Evolutionary conservation across 1,140 invertebrate species (phyloP).

Genomic region (Homalodisca vitripennis): DNA sequence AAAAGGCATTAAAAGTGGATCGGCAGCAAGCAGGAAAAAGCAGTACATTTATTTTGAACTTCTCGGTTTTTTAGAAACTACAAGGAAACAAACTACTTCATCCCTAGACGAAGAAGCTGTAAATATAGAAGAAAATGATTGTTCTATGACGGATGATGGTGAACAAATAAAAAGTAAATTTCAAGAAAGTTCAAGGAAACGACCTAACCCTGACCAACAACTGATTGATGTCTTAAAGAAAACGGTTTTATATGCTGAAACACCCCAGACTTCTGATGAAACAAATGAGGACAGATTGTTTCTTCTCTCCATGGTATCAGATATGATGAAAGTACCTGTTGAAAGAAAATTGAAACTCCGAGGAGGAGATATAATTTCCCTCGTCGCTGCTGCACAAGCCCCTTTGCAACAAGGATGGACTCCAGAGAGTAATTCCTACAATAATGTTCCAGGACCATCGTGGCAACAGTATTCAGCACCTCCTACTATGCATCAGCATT

Average conservation of each 20-base stretch:
- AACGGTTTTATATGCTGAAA: conserved; percentile 16
- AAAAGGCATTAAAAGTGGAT: conserved; percentile 8
- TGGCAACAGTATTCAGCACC: conserved; percentile 13
- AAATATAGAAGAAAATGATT: conserved; percentile 19
- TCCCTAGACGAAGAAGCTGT: conserved; percentile 18
- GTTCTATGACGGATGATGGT: conserved; percentile 8
- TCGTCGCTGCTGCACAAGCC: conserved; percentile 28
- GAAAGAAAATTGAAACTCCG: conserved; percentile 18
- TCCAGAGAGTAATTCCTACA: conserved; percentile 15
- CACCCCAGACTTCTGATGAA: conserved; percentile 25
- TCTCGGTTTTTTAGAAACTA: conserved; percentile 21
- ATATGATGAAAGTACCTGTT: conserved; percentile 27
- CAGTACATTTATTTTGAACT: conserved; percentile 22
- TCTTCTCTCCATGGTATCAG: conserved; percentile 27
- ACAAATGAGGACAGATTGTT: conserved; percentile 28
- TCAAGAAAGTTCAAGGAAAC: conserved; percentile 18
- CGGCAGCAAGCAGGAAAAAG: conserved; percentile 22
- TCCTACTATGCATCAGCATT: conserved; percentile 23
- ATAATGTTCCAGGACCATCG: conserved; percentile 27
- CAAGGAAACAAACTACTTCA: conserved; percentile 11
- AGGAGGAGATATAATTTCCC: conserved; percentile 29
- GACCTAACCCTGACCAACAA: conserved; percentile 15
- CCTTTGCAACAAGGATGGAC: conserved; percentile 26
- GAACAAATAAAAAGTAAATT: conserved; percentile 8
- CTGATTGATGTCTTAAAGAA: conserved; percentile 21